Evolutionary conservation across 2,113 vertebrate genomes (phyloP).

Genomic region (Microtus montanus): DNA sequence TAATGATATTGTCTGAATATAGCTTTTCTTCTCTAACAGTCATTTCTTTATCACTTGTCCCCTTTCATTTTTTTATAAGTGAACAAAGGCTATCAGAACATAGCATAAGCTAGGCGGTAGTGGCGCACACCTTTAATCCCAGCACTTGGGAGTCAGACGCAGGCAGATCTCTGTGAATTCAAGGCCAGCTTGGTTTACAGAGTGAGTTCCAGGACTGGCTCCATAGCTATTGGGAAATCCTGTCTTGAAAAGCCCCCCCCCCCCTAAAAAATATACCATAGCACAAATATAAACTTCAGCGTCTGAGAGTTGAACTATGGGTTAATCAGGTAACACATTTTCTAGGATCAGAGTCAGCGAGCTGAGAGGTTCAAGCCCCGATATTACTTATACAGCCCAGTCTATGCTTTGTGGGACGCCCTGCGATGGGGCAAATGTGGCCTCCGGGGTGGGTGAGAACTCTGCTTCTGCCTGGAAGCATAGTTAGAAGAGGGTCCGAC

Average conservation of each 20-base stretch:
- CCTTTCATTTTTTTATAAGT: not conserved
- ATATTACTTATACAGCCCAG: not conserved
- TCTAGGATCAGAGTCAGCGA: not conserved
- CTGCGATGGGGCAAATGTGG: rapidly evolving
- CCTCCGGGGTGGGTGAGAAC: rapidly evolving
- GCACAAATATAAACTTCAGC: not conserved
- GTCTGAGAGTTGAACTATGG: not conserved
- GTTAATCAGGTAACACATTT: not conserved
- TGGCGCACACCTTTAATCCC: too few species aligned
- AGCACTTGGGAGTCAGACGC: too few species aligned
- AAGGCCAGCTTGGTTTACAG: too few species aligned
- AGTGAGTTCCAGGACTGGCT: too few species aligned
- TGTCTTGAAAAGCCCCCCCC: too few species aligned
- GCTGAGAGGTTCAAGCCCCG: not conserved
- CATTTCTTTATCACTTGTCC: not conserved
- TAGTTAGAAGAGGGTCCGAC: not conserved
- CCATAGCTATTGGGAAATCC: too few species aligned
- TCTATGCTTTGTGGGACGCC: not conserved
- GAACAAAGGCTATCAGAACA: not conserved
- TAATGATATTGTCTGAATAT: not conserved
- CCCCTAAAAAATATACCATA: too few species aligned
- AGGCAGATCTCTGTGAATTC: too few species aligned
- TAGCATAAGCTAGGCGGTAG: too few species aligned
- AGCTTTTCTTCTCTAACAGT: not conserved
- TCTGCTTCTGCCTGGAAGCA: not conserved